Percentiles rank a stretch among this genome's conserved stretches.
Evolutionary conservation across 1,140 invertebrate species (phyloP).

Genomic region (Nebria ingens): DNA sequence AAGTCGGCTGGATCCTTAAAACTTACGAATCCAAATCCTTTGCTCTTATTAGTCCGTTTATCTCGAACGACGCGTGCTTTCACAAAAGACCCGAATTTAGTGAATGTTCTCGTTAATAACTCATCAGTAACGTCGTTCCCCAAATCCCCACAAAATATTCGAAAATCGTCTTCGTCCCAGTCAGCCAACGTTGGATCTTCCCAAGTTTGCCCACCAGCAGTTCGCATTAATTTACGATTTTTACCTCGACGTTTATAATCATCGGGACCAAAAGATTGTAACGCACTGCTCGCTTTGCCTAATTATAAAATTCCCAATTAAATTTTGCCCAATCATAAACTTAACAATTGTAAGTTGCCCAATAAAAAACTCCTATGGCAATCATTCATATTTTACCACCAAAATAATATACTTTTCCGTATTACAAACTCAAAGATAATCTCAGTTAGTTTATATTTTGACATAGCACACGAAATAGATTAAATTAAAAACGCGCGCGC

Average conservation of each 20-base stretch:
- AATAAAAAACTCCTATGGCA: constrained; percentile 50
- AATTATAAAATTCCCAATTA: constrained; percentile 28
- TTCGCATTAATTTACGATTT: constrained; percentile 70
- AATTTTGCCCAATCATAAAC: too few relatives aligned
- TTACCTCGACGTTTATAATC: constrained; percentile 41
- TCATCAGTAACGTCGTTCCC: constrained; percentile 99
- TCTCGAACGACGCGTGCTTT: constrained; percentile 93
- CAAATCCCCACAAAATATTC: constrained; percentile 97
- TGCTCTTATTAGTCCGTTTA: constrained; percentile 94
- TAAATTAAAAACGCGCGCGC: too few relatives aligned
- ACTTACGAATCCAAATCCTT: constrained; percentile 98
- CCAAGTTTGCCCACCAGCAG: constrained; percentile 88
- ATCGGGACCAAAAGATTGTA: constrained; percentile 38
- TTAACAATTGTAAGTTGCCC: constrained; percentile 45
- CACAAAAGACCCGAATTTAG: constrained; percentile 89
- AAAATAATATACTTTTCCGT: not conserved
- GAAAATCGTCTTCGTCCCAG: constrained; percentile 94
- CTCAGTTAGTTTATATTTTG: too few relatives aligned
- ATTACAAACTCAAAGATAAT: not conserved
- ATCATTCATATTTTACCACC: constrained; percentile 33
- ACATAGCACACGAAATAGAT: too few relatives aligned
- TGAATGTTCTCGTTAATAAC: constrained; percentile 82
- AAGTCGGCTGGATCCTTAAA: constrained; percentile 98
- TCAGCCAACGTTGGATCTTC: constrained; percentile 84
- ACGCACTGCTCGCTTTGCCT: constrained; percentile 45